phyloP scores from a whole-genome alignment of 2,797 vertebrate genomes.

The Hafferia zeledoni region DNA sequence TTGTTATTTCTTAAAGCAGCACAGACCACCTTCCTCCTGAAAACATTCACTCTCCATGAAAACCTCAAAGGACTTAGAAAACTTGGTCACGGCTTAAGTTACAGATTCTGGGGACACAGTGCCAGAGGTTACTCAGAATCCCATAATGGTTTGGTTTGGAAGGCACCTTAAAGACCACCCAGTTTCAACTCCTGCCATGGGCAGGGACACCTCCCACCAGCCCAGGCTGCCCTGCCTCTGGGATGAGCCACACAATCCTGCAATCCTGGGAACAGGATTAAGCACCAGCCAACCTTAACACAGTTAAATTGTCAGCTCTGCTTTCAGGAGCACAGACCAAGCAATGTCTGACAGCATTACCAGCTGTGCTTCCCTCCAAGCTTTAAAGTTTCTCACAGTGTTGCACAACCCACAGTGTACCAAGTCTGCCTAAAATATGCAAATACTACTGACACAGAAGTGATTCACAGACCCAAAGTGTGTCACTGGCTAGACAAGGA shows the following conservation, averaged over 20 bases:
- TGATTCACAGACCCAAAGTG: not conserved
- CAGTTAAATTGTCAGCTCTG: not conserved
- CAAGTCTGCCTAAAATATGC: not conserved
- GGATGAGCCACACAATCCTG: no score
- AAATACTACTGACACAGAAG: not conserved
- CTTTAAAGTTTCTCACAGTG: not conserved
- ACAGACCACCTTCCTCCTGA: not conserved
- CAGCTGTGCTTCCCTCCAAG: not conserved
- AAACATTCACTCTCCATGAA: not conserved
- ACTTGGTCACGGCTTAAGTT: not conserved
- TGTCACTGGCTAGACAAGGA: not conserved
- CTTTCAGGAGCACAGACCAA: not conserved
- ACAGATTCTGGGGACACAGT: not conserved
- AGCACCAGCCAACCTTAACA: not conserved
- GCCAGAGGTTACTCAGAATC: not conserved
- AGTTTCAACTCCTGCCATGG: not conserved
- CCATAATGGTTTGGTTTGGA: not conserved
- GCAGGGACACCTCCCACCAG: not conserved
- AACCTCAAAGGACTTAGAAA: not conserved
- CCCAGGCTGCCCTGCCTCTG: no score
- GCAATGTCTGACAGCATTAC: not conserved
- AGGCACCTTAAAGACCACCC: not conserved
- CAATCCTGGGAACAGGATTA: not conserved
- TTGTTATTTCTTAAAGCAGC: not conserved
- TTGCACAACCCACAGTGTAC: not conserved